These are phyloP conservation scores for Apogon talboti DNA, from an alignment of 2,797 vertebrate species.

Conservation along the genomic window DNA sequence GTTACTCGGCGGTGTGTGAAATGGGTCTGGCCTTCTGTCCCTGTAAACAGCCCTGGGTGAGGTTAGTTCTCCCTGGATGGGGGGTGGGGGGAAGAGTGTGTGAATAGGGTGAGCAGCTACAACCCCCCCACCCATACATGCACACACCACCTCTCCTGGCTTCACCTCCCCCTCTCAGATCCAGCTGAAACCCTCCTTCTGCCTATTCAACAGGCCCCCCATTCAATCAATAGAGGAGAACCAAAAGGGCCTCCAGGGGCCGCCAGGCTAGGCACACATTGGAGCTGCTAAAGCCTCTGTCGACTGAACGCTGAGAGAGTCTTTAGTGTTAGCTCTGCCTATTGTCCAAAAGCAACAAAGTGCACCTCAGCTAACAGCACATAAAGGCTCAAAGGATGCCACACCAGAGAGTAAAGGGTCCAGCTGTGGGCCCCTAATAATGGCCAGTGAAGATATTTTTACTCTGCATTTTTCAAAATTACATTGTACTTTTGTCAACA, in stretches of 20 bases:
- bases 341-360: conserved; percentile 56
- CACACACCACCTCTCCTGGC: conserved; percentile 35
- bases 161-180: conserved; percentile 61
- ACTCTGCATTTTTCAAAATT: conserved; percentile 1
- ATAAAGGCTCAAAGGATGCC: conserved; percentile 46
- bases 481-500: not conserved
- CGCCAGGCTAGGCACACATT: conserved; percentile 61
- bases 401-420: conserved; percentile 24
- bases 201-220: conserved; percentile 71
- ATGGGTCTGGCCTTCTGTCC: conserved; percentile 77
- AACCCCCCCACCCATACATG: conserved; percentile 27
- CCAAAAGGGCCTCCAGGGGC: conserved; percentile 70
- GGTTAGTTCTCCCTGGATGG: conserved; percentile 60
- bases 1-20: conserved; percentile 81
- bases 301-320: conserved; percentile 53
- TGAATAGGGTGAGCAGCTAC: conserved; percentile 61
- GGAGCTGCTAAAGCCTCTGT: conserved; percentile 51
- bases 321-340: conserved; percentile 37
- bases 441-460: conserved; percentile 20
- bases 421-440: conserved; percentile 36
- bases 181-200: conserved; percentile 70
- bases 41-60: conserved; percentile 76
- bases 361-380: conserved; percentile 51
- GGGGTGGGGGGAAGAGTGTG: conserved; percentile 34
- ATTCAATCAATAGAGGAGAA: conserved; percentile 69